These are phyloP conservation scores for Clusia tigrina DNA, from an alignment of 2,888 invertebrate species.

Conservation along the genomic window DNA sequence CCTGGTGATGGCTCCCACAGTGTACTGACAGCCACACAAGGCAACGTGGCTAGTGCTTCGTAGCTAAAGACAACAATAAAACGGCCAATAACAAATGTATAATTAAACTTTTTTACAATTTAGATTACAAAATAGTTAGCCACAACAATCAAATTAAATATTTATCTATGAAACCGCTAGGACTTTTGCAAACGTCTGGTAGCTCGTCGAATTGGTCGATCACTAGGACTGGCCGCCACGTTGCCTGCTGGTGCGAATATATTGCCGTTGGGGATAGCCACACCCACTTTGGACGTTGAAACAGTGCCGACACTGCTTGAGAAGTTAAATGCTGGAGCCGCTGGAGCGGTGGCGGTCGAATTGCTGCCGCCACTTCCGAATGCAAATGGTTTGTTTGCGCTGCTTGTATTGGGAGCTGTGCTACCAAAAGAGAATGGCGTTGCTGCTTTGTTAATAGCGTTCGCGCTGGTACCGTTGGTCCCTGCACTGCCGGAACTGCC, in stretches of 20 bases:
- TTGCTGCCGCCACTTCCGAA: slow-evolving; percentile 37
- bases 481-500: too few relatives aligned
- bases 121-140: too few relatives aligned
- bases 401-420: slow-evolving; percentile 21
- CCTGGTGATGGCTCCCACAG: too few relatives aligned
- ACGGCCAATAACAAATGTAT: too few relatives aligned
- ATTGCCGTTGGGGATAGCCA: slow-evolving; percentile 34
- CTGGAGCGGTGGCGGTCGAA: slow-evolving; percentile 17
- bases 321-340: slow-evolving; percentile 41
- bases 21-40: too few relatives aligned
- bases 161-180: slow-evolving; percentile 1
- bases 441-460: slow-evolving; percentile 16
- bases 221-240: slow-evolving; percentile 28
- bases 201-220: slow-evolving; percentile 51
- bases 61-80: too few relatives aligned
- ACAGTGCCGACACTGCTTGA: slow-evolving; percentile 21
- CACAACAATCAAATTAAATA: too few relatives aligned
- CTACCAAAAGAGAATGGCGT: slow-evolving; percentile 45
- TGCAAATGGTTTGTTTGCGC: slow-evolving; percentile 41
- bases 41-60: too few relatives aligned
- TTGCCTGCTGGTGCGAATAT: slow-evolving; percentile 41
- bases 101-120: too few relatives aligned
- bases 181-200: slow-evolving; percentile 55
- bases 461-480: slow-evolving; percentile 10
- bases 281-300: slow-evolving; percentile 32